A percentile compares a stretch with the other conserved stretches of the same genome.
Conservation (phyloP, 2,113 vertebrate genomes). For the Pseudonaja textilis region DNA sequence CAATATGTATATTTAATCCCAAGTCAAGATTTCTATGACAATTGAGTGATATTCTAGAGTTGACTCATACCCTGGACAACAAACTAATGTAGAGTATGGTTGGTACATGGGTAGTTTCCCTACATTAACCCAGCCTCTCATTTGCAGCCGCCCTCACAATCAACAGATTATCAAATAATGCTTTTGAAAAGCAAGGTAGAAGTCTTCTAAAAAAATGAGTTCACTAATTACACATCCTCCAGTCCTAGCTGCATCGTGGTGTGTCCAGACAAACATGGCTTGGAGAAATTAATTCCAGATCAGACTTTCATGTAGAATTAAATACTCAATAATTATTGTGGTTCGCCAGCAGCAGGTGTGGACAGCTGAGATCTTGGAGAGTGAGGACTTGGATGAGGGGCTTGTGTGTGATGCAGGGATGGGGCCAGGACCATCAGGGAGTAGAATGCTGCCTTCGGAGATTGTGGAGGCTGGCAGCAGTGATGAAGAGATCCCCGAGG, state of each 20-base stretch:
- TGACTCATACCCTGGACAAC: background rate
- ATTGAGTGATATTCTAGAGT: background rate
- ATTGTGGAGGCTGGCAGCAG: too few species aligned
- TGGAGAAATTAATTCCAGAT: background rate
- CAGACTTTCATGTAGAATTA: background rate
- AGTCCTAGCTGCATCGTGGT: background rate
- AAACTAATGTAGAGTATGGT: background rate
- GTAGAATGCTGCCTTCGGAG: too few species aligned
- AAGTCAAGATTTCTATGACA: background rate
- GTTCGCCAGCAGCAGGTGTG: too few species aligned
- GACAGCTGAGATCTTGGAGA: too few species aligned
- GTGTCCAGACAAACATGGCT: background rate
- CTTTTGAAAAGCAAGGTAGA: background rate
- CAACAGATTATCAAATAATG: background rate
- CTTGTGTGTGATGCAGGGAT: too few species aligned
- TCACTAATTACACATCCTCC: background rate
- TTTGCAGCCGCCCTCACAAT: background rate
- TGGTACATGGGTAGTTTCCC: background rate
- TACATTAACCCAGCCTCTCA: background rate
- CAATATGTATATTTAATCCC: background rate
- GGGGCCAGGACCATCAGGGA: too few species aligned
- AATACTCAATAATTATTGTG: background rate
- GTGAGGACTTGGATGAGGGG: too few species aligned
- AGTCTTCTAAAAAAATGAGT: background rate
- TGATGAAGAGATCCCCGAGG: too few species aligned